Percentiles rank a stretch among this genome's conserved stretches.
Conservation (phyloP, 2,797 vertebrate species). For the Enteromius anoplus region DNA sequence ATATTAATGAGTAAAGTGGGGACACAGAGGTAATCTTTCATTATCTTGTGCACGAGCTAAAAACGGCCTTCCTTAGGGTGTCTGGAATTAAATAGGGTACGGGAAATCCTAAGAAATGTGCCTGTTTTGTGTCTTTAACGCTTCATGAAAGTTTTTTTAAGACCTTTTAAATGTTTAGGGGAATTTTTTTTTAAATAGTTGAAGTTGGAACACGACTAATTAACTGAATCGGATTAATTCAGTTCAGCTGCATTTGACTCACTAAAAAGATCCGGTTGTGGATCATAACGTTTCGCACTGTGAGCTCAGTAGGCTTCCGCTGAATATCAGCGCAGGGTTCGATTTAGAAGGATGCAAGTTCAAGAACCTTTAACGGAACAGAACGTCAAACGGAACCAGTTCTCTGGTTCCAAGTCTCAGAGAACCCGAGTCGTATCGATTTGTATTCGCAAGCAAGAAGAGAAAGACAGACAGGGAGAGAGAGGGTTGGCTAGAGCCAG, state of each 20-base stretch:
- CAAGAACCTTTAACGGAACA: not conserved
- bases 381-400: not conserved
- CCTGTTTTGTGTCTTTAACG: not conserved
- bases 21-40: not conserved
- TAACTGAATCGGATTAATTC: not conserved
- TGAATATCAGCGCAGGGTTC: not conserved
- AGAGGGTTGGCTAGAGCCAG: constrained; percentile 23
- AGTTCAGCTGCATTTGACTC: not conserved
- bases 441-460: not conserved
- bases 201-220: not conserved
- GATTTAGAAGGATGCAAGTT: not conserved
- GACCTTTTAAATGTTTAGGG: not conserved
- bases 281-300: not conserved
- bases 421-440: constrained; percentile 26
- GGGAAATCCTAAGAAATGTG: not conserved
- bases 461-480: not conserved
- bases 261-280: not conserved
- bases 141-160: not conserved
- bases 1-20: not conserved
- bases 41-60: not conserved
- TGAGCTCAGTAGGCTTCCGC: too few relatives aligned
- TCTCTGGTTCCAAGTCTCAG: not conserved
- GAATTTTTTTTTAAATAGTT: not conserved
- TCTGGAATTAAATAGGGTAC: not conserved
- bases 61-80: not conserved